phyloP scores from a whole-genome alignment of 1,140 invertebrate genomes.

The Macrotrachela quadricornifera region DNA sequence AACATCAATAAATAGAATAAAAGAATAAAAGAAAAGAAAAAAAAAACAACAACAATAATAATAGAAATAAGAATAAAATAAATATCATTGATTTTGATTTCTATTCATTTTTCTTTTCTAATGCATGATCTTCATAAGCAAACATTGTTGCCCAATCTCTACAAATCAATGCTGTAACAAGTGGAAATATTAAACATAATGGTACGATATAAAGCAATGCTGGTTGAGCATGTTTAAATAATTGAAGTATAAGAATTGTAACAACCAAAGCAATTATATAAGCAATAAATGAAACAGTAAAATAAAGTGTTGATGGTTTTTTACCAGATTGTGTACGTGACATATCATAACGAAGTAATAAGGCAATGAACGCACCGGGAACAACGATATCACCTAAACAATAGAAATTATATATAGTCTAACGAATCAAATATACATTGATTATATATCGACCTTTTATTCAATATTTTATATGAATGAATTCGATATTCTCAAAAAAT shows the following conservation, averaged over 20 bases:
- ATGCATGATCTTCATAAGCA: slow-evolving; percentile 1
- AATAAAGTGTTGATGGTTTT: slow-evolving; percentile 39
- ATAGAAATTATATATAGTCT: too few relatives aligned
- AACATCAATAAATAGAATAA: too few relatives aligned
- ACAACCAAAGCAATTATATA: slow-evolving; percentile 76
- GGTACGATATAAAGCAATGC: slow-evolving; percentile 90
- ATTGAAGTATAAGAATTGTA: slow-evolving; percentile 92
- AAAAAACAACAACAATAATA: too few relatives aligned
- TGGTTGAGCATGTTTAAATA: slow-evolving; percentile 88
- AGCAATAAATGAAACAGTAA: slow-evolving; percentile 72
- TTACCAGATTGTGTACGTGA: not conserved
- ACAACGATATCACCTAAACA: slow-evolving; percentile 76
- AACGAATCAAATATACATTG: too few relatives aligned
- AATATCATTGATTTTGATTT: too few relatives aligned
- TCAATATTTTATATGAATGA: too few relatives aligned
- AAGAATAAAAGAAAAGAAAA: too few relatives aligned
- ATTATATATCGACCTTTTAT: too few relatives aligned
- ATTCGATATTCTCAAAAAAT: too few relatives aligned
- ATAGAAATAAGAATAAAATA: too few relatives aligned
- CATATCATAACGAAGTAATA: slow-evolving; percentile 83
- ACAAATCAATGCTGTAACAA: slow-evolving; percentile 58
- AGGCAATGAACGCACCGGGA: slow-evolving; percentile 93
- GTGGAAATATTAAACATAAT: slow-evolving; percentile 67
- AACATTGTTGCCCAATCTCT: slow-evolving; percentile 75
- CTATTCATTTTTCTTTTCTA: too few relatives aligned